phyloP scores from a whole-genome alignment of 1,140 invertebrate genomes.

The Pristionchus pacificus region DNA sequence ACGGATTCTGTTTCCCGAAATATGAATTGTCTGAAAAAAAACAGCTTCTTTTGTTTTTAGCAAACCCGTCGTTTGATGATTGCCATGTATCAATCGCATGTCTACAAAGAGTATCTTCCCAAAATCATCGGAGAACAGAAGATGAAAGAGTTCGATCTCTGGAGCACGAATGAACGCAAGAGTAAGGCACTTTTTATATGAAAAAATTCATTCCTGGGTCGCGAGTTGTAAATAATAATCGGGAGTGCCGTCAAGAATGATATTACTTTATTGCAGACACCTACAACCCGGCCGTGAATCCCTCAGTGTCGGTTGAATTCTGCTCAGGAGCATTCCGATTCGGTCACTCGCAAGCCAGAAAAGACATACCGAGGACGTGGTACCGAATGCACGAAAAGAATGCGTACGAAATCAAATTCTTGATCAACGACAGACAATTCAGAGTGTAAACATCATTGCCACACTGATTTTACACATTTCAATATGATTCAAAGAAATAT shows the following conservation, averaged over 20 bases:
- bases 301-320: conserved; percentile 25
- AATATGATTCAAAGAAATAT: too few species aligned
- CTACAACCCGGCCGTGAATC: conserved; percentile 15
- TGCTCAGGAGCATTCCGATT: conserved; percentile 28
- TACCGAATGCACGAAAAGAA: conserved; percentile 14
- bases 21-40: neutral
- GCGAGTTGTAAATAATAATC: neutral
- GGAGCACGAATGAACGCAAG: neutral
- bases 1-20: conserved; percentile 5
- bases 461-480: too few species aligned
- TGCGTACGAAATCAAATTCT: conserved; percentile 10
- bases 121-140: conserved; percentile 15
- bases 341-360: conserved; percentile 28
- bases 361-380: conserved; percentile 19
- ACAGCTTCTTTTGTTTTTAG: neutral
- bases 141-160: conserved; percentile 24
- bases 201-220: conserved; percentile 13
- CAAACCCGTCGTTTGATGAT: conserved; percentile 8
- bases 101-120: conserved; percentile 30
- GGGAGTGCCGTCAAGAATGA: conserved; percentile 8
- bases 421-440: conserved; percentile 5
- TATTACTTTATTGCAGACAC: neutral
- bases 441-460: too few species aligned
- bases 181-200: conserved; percentile 13
- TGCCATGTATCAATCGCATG: conserved; percentile 19